phyloP scores from a whole-genome alignment of 2,113 vertebrate species.

The Bettongia penicillata region DNA sequence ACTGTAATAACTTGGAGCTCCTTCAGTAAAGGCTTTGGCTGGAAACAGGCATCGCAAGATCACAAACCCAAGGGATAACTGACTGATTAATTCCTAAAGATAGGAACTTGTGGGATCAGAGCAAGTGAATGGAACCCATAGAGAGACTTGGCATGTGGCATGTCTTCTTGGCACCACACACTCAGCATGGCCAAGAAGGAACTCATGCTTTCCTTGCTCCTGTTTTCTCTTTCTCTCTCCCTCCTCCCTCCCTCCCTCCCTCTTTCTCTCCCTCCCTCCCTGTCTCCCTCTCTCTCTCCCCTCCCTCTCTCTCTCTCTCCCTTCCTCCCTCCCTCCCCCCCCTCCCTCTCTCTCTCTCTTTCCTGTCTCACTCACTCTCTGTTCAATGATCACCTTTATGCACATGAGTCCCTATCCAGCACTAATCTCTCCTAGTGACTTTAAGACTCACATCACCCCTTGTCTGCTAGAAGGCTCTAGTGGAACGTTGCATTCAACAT shows the following conservation, averaged over 20 bases:
- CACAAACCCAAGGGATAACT: not conserved
- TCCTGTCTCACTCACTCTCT: not conserved
- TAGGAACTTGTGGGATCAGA: not conserved
- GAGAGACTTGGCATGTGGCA: too few species aligned
- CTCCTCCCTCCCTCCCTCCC: too few species aligned
- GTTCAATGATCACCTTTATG: not conserved
- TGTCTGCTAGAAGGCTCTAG: not conserved
- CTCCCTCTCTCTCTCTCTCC: too few species aligned
- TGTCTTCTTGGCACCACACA: not conserved
- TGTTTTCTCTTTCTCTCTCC: too few species aligned
- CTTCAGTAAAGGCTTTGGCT: not conserved
- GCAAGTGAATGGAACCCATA: not conserved
- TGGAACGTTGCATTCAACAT: not conserved
- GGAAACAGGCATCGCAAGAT: not conserved
- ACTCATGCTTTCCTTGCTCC: not conserved
- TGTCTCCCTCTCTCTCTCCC: too few species aligned
- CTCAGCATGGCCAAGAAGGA: not conserved
- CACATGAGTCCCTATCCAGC: not conserved
- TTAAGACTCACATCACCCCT: not conserved
- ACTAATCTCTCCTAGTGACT: not conserved
- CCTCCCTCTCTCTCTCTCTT: too few species aligned
- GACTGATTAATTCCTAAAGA: not conserved
- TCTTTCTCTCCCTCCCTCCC: too few species aligned
- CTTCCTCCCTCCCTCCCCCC: too few species aligned
- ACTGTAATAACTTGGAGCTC: not conserved